A percentile compares a stretch with the other conserved stretches of the same genome.
Evolutionary conservation across 2,888 invertebrate genomes (phyloP).

Genomic region (Ormyrus rosae): DNA sequence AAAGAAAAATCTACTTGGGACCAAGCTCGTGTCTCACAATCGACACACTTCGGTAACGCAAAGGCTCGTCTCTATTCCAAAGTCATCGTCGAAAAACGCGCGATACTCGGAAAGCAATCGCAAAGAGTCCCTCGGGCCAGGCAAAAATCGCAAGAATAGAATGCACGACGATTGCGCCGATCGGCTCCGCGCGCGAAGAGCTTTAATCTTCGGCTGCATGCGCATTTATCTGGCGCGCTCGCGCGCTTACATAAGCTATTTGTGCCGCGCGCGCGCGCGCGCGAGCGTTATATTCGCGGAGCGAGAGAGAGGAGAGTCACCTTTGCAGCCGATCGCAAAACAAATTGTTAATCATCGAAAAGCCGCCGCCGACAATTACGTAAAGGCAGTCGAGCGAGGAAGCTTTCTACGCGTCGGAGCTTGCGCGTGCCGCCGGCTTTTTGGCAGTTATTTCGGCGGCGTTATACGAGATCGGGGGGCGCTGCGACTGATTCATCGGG

Average conservation of each 20-base stretch:
- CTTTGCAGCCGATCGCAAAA: slow-evolving; percentile 71
- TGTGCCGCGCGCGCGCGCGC: slow-evolving; percentile 67
- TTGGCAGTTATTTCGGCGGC: background rate
- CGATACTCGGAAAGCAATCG: too few relatives aligned
- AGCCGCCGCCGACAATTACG: slow-evolving; percentile 55
- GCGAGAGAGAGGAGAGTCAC: slow-evolving; percentile 68
- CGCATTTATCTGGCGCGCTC: slow-evolving; percentile 68
- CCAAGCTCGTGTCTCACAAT: too few relatives aligned
- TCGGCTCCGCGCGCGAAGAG: background rate
- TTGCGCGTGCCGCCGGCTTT: background rate
- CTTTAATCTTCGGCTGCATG: slow-evolving; percentile 46
- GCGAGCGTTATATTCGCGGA: background rate
- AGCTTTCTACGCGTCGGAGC: slow-evolving; percentile 6
- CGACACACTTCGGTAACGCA: too few relatives aligned
- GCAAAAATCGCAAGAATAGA: slow-evolving; percentile 14
- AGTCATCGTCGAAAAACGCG: too few relatives aligned
- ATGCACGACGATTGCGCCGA: background rate
- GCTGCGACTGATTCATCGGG: background rate
- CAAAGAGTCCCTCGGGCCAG: too few relatives aligned
- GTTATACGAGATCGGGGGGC: background rate
- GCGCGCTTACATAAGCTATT: slow-evolving; percentile 73
- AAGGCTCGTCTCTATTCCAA: too few relatives aligned
- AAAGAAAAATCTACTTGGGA: too few relatives aligned
- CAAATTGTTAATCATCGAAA: slow-evolving; percentile 75
- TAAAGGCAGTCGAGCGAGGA: slow-evolving; percentile 6